Base-by-base conservation (phyloP, 2,113 vertebrate genomes). In the Sardina pilchardus region DNA sequence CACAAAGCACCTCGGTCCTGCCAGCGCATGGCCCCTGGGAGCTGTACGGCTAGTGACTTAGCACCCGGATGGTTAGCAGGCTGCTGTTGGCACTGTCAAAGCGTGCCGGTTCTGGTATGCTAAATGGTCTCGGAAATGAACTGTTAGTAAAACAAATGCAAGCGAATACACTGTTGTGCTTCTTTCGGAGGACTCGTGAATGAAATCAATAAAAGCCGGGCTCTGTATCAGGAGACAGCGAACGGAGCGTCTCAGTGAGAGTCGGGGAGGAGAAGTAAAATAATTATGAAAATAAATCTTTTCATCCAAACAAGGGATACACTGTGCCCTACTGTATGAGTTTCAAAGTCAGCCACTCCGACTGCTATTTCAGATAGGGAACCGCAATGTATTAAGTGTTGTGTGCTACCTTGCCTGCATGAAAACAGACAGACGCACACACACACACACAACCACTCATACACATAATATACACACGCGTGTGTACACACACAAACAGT, bases 401-500 rank as follows among this genome's bases (percentile, higher is more conserved):
- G 53, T 24, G 45, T 47, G 45, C 45, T 47, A 47, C 45, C 19
- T 59, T 21, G 50, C 50, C 0, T 53, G 50, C 16, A 14, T 1
- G 47, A 8, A 17, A 56, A 56, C 17, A 56, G 16, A 56, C 50
- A 16, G 9, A 48, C 47, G n/a, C n/a, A 48, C 50, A 14, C 50
- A 56, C 50, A 56, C 17, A 17, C 82, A 82, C 84, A 84, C 88
- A 50, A 24, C 12, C 56, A 42, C 21, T 78, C 82, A 4, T 19
- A 59, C 56, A 59, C 56, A 21, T n/a, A n/a, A n/a, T 19, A 21
- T 21, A 21, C 56, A 59, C 63, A 30, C 7, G 10, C 10, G n/a
- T 10, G 12, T 7, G 6, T 6, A 63, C 24, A 63, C 56, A 63
- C 56, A 59, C 26, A 30, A 26, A 85, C 9, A 26, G 2, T 67